A percentile compares a stretch with the other conserved stretches of the same genome.
Evolutionary conservation across 2,797 vertebrate species (phyloP).

Genomic region (Huso huso): DNA sequence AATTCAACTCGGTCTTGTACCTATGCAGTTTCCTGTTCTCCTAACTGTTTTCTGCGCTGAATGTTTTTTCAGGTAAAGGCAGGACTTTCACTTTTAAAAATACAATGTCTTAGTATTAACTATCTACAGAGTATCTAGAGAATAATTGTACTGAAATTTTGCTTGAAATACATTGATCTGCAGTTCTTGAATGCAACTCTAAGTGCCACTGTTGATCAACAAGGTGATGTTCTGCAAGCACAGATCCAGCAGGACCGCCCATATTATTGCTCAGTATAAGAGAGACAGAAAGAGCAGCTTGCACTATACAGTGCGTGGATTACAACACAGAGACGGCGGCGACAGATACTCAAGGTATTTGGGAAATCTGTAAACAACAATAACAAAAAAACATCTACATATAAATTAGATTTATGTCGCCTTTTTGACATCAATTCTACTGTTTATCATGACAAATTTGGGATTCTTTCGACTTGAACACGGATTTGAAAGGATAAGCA

Average conservation of each 20-base stretch:
- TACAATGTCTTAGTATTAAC: constrained; percentile 12
- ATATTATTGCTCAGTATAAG: background rate
- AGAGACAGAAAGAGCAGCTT: background rate
- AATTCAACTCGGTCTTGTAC: too few species aligned
- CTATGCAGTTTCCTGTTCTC: too few species aligned
- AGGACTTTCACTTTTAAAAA: too few species aligned
- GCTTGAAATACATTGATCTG: background rate
- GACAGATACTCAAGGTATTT: background rate
- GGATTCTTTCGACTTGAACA: too few species aligned
- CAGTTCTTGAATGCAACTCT: background rate
- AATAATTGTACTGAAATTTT: background rate
- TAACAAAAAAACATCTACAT: too few species aligned
- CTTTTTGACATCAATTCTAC: too few species aligned
- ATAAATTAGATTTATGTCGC: too few species aligned
- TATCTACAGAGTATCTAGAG: constrained; percentile 6
- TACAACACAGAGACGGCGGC: background rate
- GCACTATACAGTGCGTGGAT: background rate
- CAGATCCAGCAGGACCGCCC: background rate
- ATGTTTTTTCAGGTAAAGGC: too few species aligned
- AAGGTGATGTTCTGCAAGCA: background rate
- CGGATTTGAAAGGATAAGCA: too few species aligned
- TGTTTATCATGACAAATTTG: too few species aligned
- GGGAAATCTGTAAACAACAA: too few species aligned
- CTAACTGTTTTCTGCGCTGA: too few species aligned
- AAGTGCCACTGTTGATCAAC: constrained; percentile 8